A percentile compares a stretch with the other conserved stretches of the same genome.
These are phyloP conservation scores for Latheticus oryzae DNA, from an alignment of 2,888 invertebrate species.

Conservation along the genomic window DNA sequence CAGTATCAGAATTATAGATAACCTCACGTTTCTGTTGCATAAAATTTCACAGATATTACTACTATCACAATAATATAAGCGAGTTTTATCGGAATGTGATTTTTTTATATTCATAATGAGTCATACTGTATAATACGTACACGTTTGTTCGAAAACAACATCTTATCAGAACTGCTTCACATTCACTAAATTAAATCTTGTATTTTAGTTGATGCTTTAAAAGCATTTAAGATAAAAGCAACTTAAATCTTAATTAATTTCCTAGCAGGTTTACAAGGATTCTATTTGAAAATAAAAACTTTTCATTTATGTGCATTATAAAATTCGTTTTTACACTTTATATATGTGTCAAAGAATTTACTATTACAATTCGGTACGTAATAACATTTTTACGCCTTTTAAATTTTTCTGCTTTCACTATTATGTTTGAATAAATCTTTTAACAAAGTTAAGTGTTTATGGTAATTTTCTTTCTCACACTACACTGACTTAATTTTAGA, in stretches of 20 bases:
- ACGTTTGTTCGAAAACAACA: too few species aligned
- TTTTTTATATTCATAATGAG: constrained; percentile 20
- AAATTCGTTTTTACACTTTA: constrained; percentile 11
- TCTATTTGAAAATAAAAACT: background rate
- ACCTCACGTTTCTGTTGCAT: constrained; percentile 22
- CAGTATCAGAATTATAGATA: constrained; percentile 11
- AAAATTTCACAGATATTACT: constrained; percentile 13
- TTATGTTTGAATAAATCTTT: background rate
- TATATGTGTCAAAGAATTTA: background rate
- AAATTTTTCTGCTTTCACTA: constrained; percentile 28
- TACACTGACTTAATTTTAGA: constrained; percentile 21
- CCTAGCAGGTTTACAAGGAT: background rate
- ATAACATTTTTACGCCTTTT: constrained; percentile 28
- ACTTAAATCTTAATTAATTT: constrained; percentile 9
- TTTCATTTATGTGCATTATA: constrained; percentile 11
- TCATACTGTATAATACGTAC: constrained; percentile 11
- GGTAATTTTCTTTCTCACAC: constrained; percentile 20
- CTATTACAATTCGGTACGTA: constrained; percentile 5
- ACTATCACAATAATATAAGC: constrained; percentile 27
- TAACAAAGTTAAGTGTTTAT: constrained; percentile 8
- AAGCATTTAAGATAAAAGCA: constrained; percentile 8
- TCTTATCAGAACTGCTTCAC: constrained; percentile 22
- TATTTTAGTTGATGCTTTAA: too few species aligned
- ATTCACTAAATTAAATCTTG: background rate
- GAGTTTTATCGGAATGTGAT: constrained; percentile 26